A percentile compares a stretch with the other conserved stretches of the same genome.
phyloP scores from a whole-genome alignment of 2,797 vertebrate genomes.

The Phrynocephalus forsythii region DNA sequence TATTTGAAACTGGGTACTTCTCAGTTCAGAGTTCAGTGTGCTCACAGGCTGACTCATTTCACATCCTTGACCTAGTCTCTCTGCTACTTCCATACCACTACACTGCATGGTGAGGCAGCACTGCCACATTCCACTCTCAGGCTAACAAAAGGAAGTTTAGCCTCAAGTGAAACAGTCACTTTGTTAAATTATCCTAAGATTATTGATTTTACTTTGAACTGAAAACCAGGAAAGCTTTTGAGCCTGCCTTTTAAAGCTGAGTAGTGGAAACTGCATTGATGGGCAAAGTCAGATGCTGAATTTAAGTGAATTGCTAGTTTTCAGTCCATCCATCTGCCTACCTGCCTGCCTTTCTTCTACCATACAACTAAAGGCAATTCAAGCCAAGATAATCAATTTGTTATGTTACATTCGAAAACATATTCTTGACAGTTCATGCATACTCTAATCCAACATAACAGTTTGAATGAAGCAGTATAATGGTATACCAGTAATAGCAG shows the following conservation, averaged over 20 bases:
- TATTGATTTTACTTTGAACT: conserved; percentile 56
- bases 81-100: conserved; percentile 41
- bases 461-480: not conserved
- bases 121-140: conserved; percentile 29
- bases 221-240: conserved; percentile 51
- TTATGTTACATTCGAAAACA: not conserved
- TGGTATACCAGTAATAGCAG: not conserved
- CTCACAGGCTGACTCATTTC: not conserved
- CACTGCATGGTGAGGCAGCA: conserved; percentile 31
- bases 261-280: not conserved
- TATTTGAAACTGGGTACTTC: not conserved
- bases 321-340: not conserved
- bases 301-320: conserved; percentile 25
- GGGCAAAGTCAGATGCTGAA: conserved; percentile 40
- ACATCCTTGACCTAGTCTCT: not conserved
- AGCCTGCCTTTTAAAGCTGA: conserved; percentile 56
- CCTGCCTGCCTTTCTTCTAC: conserved; percentile 35
- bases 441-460: not conserved
- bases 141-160: conserved; percentile 45
- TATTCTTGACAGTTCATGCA: not conserved
- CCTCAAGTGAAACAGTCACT: conserved; percentile 44
- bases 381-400: not conserved
- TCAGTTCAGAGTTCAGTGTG: not conserved
- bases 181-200: conserved; percentile 50
- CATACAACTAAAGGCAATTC: not conserved